Percentiles rank a stretch among this genome's conserved stretches.
Conservation (phyloP, 1,140 invertebrate species). For the Scaptodrosophila lebanonensis region DNA sequence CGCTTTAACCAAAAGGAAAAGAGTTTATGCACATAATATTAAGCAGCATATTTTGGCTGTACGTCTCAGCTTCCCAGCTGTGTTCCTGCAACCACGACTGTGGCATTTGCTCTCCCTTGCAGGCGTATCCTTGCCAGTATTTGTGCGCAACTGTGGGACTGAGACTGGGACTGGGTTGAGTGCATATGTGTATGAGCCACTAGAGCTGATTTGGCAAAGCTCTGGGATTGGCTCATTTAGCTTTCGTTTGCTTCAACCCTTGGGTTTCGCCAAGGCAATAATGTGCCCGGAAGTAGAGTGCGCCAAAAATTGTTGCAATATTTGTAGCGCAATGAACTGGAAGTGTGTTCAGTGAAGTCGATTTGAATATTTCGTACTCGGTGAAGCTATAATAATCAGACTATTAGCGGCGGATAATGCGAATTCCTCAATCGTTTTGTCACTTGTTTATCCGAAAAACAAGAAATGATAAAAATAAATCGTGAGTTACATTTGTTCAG, state of each 20-base stretch:
- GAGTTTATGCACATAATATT: conserved; percentile 32
- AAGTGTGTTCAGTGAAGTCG: no score
- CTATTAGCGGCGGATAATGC: no score
- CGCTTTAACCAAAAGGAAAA: conserved; percentile 44
- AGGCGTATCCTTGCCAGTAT: conserved; percentile 53
- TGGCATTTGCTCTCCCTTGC: conserved; percentile 29
- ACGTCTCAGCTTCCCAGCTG: conserved; percentile 6
- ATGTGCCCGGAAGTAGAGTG: conserved; percentile 31
- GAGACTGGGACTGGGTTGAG: conserved; percentile 6
- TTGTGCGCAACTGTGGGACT: conserved; percentile 53
- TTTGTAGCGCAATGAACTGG: neutral
- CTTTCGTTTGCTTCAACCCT: conserved; percentile 48
- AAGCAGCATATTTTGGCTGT: conserved; percentile 6
- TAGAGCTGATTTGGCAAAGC: conserved; percentile 42
- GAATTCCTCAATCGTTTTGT: no score
- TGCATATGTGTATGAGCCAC: conserved; percentile 19
- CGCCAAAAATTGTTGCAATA: conserved; percentile 1
- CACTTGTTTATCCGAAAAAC: no score
- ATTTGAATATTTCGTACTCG: no score
- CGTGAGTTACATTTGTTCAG: no score
- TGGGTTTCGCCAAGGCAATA: conserved; percentile 27
- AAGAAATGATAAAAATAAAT: no score
- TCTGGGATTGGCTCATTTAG: conserved; percentile 54
- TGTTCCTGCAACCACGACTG: conserved; percentile 30
- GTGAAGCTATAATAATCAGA: no score